Conservation (phyloP, 2,888 invertebrate genomes). For the Dione juno region DNA sequence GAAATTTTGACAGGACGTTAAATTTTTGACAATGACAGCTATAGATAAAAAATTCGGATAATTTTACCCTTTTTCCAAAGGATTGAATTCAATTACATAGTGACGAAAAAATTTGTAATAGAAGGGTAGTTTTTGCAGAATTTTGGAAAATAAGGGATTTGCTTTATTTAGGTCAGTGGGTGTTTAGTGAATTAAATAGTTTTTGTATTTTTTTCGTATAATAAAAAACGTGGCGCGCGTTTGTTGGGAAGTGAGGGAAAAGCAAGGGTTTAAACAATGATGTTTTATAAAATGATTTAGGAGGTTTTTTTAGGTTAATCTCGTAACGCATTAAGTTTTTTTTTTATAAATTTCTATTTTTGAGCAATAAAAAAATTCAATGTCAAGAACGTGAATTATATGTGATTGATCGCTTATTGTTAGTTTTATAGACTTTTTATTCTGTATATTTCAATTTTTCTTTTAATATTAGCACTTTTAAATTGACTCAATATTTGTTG, state of each 20-base stretch:
- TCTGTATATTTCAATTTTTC: background rate
- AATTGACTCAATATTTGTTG: background rate
- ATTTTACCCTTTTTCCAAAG: slow-evolving; percentile 81
- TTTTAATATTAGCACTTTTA: background rate
- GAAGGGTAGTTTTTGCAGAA: slow-evolving; percentile 73
- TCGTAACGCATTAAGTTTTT: slow-evolving; percentile 68
- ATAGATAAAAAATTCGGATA: slow-evolving; percentile 66
- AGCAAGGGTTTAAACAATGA: slow-evolving; percentile 80
- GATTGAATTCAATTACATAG: slow-evolving; percentile 79
- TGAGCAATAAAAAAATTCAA: slow-evolving; percentile 57
- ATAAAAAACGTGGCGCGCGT: slow-evolving; percentile 71
- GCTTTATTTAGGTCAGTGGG: slow-evolving; percentile 78
- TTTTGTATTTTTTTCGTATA: slow-evolving; percentile 56
- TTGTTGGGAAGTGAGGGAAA: slow-evolving; percentile 55
- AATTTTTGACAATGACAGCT: slow-evolving; percentile 76
- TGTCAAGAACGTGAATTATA: slow-evolving; percentile 50
- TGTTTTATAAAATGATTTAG: slow-evolving; percentile 80
- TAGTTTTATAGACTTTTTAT: slow-evolving; percentile 9
- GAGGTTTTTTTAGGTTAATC: slow-evolving; percentile 60
- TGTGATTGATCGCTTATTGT: slow-evolving; percentile 70
- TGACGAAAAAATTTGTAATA: slow-evolving; percentile 63
- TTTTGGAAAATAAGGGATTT: slow-evolving; percentile 68
- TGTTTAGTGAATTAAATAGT: slow-evolving; percentile 70
- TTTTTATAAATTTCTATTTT: slow-evolving; percentile 57
- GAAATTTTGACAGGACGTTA: slow-evolving; percentile 81